A percentile compares a stretch with the other conserved stretches of the same genome.
phyloP scores from a whole-genome alignment of 2,888 invertebrate genomes.

The Drosophila gaucha region DNA sequence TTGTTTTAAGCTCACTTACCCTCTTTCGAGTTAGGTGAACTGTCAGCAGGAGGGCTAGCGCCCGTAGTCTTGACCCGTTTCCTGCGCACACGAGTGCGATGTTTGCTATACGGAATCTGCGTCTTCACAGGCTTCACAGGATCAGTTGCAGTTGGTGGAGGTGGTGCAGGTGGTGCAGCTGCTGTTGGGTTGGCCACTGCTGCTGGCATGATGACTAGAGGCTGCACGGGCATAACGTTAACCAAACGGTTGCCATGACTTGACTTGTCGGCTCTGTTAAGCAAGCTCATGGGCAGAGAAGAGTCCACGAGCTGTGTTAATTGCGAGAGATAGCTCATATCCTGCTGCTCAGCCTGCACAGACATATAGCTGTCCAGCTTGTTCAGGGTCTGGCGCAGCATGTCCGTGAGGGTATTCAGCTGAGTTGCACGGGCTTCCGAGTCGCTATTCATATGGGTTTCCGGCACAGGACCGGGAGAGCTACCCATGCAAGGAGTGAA shows the following conservation, averaged over 20 bases:
- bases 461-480: not conserved
- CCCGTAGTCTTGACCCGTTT: not conserved
- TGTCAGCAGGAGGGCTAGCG: not conserved
- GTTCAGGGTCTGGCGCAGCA: constrained; percentile 43
- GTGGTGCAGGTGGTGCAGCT: not conserved
- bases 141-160: not conserved
- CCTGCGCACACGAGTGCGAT: not conserved
- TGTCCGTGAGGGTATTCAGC: constrained; percentile 18
- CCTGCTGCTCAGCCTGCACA: constrained; percentile 8
- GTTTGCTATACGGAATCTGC: not conserved
- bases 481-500: not conserved
- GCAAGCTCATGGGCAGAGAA: not conserved
- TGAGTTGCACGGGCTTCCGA: not conserved
- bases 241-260: constrained; percentile 19
- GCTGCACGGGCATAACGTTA: constrained; percentile 40
- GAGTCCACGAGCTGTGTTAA: not conserved
- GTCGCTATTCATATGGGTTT: not conserved
- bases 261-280: constrained; percentile 15
- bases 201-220: constrained; percentile 35
- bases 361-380: constrained; percentile 45
- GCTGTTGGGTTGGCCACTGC: not conserved
- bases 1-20: constrained; percentile 4
- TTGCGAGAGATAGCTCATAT: not conserved
- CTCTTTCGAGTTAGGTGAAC: not conserved
- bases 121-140: not conserved